Percentiles rank a stretch among this genome's conserved stretches.
These are phyloP conservation scores for Melipona bicolor DNA, from an alignment of 2,888 invertebrate genomes.

Conservation along the genomic window DNA sequence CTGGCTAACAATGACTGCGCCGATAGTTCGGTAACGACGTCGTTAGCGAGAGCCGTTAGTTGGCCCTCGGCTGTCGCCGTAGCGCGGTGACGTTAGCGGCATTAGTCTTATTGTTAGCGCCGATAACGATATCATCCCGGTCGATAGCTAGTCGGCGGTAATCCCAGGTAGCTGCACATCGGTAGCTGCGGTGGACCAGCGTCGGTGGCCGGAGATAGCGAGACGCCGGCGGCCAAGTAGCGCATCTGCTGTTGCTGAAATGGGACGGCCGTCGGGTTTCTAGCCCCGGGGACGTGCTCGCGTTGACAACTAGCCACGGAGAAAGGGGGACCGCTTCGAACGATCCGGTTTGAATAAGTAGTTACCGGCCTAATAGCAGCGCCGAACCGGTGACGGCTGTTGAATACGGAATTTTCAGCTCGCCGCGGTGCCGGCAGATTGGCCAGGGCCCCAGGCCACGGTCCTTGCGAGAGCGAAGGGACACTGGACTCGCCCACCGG, in stretches of 20 bases:
- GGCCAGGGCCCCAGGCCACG: slow-evolving; percentile 25
- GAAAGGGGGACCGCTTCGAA: slow-evolving; percentile 72
- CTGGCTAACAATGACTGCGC: slow-evolving; percentile 34
- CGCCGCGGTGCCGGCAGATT: slow-evolving; percentile 56
- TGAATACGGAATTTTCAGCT: slow-evolving; percentile 78
- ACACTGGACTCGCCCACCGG: no score
- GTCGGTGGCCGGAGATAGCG: slow-evolving; percentile 30
- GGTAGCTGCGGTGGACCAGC: slow-evolving; percentile 33
- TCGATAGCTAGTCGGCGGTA: slow-evolving; percentile 1
- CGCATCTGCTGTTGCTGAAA: slow-evolving; percentile 56
- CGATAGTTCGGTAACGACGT: slow-evolving; percentile 46
- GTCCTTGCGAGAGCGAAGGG: slow-evolving; percentile 13
- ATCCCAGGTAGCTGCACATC: slow-evolving; percentile 25
- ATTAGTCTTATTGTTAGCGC: slow-evolving; percentile 59
- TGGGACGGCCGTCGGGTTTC: slow-evolving; percentile 45
- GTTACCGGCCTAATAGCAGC: slow-evolving; percentile 81
- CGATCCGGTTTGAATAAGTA: slow-evolving; percentile 82
- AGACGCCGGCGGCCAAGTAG: slow-evolving; percentile 35
- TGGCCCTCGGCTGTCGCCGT: not conserved
- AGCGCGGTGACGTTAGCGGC: slow-evolving; percentile 36
- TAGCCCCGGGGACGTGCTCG: slow-evolving; percentile 74
- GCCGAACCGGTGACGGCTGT: slow-evolving; percentile 77
- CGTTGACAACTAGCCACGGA: slow-evolving; percentile 75
- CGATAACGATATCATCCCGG: slow-evolving; percentile 51
- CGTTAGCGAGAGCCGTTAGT: slow-evolving; percentile 18